A percentile compares a stretch with the other conserved stretches of the same genome.
Conservation (phyloP, 1,140 invertebrate genomes). For the Drosophila kohkoa region DNA sequence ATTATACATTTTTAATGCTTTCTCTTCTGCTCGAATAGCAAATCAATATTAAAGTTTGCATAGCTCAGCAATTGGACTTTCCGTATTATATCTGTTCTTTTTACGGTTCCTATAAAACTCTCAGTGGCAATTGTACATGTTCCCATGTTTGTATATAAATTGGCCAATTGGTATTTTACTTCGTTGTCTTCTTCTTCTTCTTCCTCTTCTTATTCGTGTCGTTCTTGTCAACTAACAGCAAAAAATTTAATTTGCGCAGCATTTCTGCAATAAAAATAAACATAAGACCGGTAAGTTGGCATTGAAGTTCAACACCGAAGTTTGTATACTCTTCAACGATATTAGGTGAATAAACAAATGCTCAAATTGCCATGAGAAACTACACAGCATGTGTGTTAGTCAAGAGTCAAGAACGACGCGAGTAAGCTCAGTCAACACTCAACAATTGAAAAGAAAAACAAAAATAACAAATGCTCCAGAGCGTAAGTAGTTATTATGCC, state of each 20-base stretch:
- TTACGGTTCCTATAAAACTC: conserved; percentile 16
- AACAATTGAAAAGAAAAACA: conserved; percentile 10
- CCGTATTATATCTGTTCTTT: neutral
- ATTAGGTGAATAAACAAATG: neutral
- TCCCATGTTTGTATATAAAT: conserved; percentile 18
- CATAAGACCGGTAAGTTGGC: conserved; percentile 15
- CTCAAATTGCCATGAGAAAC: neutral
- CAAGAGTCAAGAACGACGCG: neutral
- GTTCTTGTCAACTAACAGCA: conserved; percentile 24
- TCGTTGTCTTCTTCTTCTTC: no score
- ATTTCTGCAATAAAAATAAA: conserved; percentile 49
- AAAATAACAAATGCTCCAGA: neutral
- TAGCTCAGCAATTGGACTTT: conserved; percentile 10
- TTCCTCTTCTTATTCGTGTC: neutral
- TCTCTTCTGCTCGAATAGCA: neutral
- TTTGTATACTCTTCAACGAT: conserved; percentile 26
- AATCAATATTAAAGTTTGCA: conserved; percentile 14
- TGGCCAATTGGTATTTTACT: conserved; percentile 3
- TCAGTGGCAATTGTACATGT: conserved; percentile 2
- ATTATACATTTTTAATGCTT: neutral
- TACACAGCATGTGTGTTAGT: neutral
- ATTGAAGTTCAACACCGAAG: conserved; percentile 9
- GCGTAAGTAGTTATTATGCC: conserved; percentile 13
- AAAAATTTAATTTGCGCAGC: conserved; percentile 62
- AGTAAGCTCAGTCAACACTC: neutral